These are phyloP conservation scores for Bufotes viridis DNA, from an alignment of 2,797 vertebrate species.

Conservation along the genomic window DNA sequence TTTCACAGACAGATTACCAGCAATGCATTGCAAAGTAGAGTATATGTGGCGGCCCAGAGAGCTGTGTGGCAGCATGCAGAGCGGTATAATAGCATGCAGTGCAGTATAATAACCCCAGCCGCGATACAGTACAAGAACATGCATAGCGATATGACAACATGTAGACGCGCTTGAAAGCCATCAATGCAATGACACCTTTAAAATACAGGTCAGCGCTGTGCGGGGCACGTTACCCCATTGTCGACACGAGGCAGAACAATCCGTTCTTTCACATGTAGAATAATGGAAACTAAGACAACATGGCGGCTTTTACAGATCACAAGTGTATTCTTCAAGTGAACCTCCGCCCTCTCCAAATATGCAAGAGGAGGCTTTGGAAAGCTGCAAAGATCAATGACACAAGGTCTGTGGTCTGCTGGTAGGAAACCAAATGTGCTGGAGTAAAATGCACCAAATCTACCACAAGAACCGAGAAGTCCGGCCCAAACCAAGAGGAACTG, in stretches of 20 bases:
- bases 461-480: no score
- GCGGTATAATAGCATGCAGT: conserved; percentile 47
- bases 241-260: neutral
- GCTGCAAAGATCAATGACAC: neutral
- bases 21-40: conserved; percentile 50
- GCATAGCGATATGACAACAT: conserved; percentile 37
- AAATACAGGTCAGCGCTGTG: neutral
- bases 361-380: neutral
- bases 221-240: neutral
- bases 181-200: neutral
- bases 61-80: conserved; percentile 36
- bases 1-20: conserved; percentile 41
- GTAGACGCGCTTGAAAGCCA: conserved; percentile 19
- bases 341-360: neutral
- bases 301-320: neutral
- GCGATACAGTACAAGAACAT: conserved; percentile 44
- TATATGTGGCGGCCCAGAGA: conserved; percentile 39
- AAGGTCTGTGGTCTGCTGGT: no score
- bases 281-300: conserved; percentile 6
- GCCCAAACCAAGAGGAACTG: no score
- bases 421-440: no score
- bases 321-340: neutral
- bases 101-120: conserved; percentile 45
- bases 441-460: no score
- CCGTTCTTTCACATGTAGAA: conserved; percentile 10